Base-by-base conservation (phyloP, 2,797 vertebrate species). In the Heterohyrax brucei region DNA sequence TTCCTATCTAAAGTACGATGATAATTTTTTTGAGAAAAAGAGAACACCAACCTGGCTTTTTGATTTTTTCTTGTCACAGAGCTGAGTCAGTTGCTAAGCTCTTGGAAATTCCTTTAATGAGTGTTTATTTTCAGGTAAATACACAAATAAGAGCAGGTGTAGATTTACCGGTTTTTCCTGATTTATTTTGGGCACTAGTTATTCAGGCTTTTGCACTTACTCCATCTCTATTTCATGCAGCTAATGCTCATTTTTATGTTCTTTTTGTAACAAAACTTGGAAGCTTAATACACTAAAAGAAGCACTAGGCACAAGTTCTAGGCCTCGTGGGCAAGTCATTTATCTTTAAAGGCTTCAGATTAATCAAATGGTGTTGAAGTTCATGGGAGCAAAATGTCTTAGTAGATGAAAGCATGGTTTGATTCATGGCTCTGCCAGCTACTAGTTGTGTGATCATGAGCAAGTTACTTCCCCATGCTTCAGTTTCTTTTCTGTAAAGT, bases 91-190 rank as follows among this genome's bases (percentile, higher is more conserved):
- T 86, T 83, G 44, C 33, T 26, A 92, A 88, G 77, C 16, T 18
- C 85, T 92, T 50, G 48, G 44, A 89, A 95, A 79, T 73, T 90
- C 53, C 88, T 50, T 85, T 75, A 61, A 87, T 66, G 93, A 56
- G 66, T 72, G n/a, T 88, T 92, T 62, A 77, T 64, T 86, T 92
- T 88, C 83, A 84, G 82, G 28, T 80, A 95, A 62, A 84, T 77
- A n/a, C n/a, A 22, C 56, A 80, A 73, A 95, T 44, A 85, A 90
- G 5, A 77, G 3, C 53, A 76, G 33, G 39, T 77, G 0, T 87
- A 79, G 73, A 48, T 81, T 26, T 75, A 59, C 24, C n/a, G 14
- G 10, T 82, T 86, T 56, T 96, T 48, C 44, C 62, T 78, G 61
- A 24, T 93, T 92, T 72, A 61, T 24, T 61, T 64, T 87, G 64